Base-by-base conservation (phyloP, 2,113 vertebrate species). In the Calyptomena viridis region DNA sequence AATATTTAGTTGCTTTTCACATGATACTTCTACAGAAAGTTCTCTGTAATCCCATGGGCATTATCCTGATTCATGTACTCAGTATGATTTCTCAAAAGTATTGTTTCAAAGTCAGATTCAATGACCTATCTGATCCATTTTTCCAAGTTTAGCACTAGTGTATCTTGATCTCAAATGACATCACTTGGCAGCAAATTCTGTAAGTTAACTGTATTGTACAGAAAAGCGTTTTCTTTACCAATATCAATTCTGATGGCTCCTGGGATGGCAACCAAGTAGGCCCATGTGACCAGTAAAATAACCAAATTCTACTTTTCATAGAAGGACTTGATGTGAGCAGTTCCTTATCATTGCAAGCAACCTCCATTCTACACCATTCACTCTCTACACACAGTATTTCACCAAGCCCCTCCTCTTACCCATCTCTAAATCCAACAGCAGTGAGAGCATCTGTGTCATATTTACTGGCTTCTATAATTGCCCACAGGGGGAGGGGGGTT, bases 401-500 rank as follows among this genome's bases (percentile, higher is more conserved):
- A 63, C 47, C 35, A 66, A 44, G 21, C 3, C 33, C 30, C 19
- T 6, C 30, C 35, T 62, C 82, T n/a, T 47, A 44, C 19, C 16
- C 35, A 44, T 13, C n/a, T 68, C 64, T 35, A 69, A 66, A 42
- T 47, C 25, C 80, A 31, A 23, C 1, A n/a, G 8, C 14, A 78
- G 37, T 33, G 12, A 52, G 15, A 18, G 6, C 40, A 59, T 23
- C 30, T 49, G 14, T 40, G 22, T 35, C 56, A 8, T 17, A 49
- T 33, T 79, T 62, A 74, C 40, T 94, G 25, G 22, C 9, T 78
- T 81, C 25, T 68, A 3, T 7, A 27, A 47, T 1, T 44, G 49
- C 8, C 44, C 46, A 37, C 8, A 30, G 1, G 1, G 53, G 4
- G 3, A 6, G 4, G 5, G 9, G 16, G 6, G 12, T 1, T 71